Conservation (phyloP, 2,888 invertebrate genomes). For the Ormyrus labotus region DNA sequence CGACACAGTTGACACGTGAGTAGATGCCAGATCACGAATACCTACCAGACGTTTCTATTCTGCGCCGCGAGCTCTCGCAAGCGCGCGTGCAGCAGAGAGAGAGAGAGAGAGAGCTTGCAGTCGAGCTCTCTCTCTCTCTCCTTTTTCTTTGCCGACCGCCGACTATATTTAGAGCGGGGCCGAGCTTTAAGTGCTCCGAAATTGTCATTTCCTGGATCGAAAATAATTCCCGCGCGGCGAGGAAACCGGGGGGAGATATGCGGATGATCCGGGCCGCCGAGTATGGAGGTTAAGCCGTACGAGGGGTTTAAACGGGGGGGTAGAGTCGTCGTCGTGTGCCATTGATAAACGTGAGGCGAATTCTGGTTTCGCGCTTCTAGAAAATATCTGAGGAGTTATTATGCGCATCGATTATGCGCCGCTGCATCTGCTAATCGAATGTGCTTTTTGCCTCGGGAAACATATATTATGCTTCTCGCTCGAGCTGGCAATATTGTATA, state of each 20-base stretch:
- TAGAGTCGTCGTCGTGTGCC: background rate
- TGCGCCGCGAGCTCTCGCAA: constrained; percentile 1
- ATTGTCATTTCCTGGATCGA: constrained; percentile 50
- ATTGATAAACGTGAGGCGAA: no score
- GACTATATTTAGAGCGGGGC: constrained; percentile 36
- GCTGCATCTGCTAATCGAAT: no score
- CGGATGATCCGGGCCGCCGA: background rate
- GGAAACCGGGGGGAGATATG: background rate
- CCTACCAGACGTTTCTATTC: constrained; percentile 28
- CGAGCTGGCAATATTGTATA: no score
- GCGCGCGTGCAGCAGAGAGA: no score
- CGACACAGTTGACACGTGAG: constrained; percentile 36
- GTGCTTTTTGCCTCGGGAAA: no score
- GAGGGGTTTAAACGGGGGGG: background rate
- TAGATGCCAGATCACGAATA: constrained; percentile 4
- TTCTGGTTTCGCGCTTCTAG: no score
- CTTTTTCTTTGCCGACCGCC: background rate
- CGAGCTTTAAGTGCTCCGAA: constrained; percentile 37
- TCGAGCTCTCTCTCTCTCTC: no score
- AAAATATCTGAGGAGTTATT: no score
- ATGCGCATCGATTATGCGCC: no score
- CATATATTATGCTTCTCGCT: no score
- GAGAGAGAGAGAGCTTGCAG: no score
- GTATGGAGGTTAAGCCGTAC: background rate
- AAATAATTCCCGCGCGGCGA: constrained; percentile 4